These are phyloP conservation scores for Aporrectodea caliginosa DNA, from an alignment of 1,140 invertebrate genomes.

Conservation along the genomic window DNA sequence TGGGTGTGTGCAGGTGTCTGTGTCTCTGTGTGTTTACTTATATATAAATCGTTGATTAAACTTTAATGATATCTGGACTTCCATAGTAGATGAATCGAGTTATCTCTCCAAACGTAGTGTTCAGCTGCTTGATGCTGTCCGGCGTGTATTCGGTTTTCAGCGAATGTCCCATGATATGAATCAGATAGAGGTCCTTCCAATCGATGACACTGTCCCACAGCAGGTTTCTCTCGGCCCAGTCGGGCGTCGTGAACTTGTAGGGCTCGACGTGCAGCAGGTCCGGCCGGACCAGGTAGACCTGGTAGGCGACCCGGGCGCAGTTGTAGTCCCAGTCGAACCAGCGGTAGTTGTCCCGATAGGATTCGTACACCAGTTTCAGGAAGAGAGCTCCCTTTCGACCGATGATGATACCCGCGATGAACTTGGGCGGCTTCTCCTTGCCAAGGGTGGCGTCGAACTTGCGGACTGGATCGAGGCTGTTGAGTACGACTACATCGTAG, in stretches of 20 bases:
- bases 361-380: constrained; percentile 44
- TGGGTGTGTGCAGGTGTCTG: no score
- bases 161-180: constrained; percentile 21
- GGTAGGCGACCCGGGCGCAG: constrained; percentile 18
- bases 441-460: constrained; percentile 14
- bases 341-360: constrained; percentile 37
- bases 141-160: constrained; percentile 6
- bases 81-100: constrained; percentile 19
- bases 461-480: constrained; percentile 18
- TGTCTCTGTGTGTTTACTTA: no score
- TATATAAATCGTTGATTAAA: no score
- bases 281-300: constrained; percentile 18
- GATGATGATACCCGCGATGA: constrained; percentile 50
- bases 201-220: constrained; percentile 15
- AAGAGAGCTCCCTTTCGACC: constrained; percentile 48
- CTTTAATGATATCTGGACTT: constrained; percentile 7
- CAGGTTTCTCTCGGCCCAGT: constrained; percentile 5
- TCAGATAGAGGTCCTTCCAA: constrained; percentile 22
- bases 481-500: constrained; percentile 29
- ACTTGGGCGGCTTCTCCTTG: no score
- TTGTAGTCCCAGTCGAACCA: constrained; percentile 26
- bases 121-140: constrained; percentile 9
- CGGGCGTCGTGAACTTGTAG: constrained; percentile 18
- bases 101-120: constrained; percentile 22
- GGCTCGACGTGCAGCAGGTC: constrained; percentile 20